A percentile compares a stretch with the other conserved stretches of the same genome.
phyloP scores from a whole-genome alignment of 2,797 vertebrate species.

The Sardinella longiceps region DNA sequence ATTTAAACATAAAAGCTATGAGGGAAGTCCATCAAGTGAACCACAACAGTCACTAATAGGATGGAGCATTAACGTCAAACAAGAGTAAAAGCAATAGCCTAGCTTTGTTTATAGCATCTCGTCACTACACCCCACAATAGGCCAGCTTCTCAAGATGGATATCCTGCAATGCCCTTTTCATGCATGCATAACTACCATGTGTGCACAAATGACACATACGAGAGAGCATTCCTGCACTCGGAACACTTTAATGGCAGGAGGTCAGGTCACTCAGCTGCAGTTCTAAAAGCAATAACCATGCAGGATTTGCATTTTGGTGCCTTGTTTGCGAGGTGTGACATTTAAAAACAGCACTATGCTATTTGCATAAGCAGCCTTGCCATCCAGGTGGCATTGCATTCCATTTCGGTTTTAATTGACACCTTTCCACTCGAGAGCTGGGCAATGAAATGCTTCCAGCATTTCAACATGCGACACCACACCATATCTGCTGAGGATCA shows the following conservation, averaged over 20 bases:
- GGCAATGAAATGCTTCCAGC: neutral
- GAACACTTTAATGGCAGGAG: neutral
- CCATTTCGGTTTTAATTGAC: slow-evolving; percentile 6
- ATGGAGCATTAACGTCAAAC: neutral
- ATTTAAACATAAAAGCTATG: neutral
- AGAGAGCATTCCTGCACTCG: neutral
- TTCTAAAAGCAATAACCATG: neutral
- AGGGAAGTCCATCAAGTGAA: neutral
- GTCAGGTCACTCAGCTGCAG: neutral
- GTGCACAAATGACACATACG: neutral
- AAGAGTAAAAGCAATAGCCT: neutral
- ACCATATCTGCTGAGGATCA: neutral
- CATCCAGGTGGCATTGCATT: neutral
- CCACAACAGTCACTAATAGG: neutral
- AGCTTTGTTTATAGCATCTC: neutral
- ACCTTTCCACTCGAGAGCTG: neutral
- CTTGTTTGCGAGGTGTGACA: slow-evolving; percentile 18
- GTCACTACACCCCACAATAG: neutral
- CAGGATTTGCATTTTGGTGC: neutral
- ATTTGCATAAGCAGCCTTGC: neutral
- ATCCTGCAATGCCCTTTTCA: neutral
- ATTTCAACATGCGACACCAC: neutral
- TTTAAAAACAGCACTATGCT: neutral
- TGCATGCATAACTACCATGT: neutral
- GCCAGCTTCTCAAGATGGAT: neutral